phyloP scores from a whole-genome alignment of 2,113 vertebrate genomes.

The Nycticebus coucang region DNA sequence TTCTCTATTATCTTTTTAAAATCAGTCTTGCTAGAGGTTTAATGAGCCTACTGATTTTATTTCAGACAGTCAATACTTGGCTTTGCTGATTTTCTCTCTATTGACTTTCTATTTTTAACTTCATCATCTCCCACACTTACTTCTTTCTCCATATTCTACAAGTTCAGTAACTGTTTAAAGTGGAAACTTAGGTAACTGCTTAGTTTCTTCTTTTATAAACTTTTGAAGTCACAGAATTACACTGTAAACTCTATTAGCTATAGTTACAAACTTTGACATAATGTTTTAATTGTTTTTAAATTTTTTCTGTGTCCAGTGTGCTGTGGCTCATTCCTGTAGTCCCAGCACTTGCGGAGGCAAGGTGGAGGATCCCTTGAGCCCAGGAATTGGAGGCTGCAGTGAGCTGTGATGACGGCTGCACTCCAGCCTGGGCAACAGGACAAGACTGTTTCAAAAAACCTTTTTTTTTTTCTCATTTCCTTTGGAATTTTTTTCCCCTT shows the following conservation, averaged over 20 bases:
- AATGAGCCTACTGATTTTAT: background rate
- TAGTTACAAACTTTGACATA: background rate
- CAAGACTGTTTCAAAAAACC: too few relatives aligned
- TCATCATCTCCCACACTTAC: background rate
- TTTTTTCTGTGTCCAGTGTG: background rate
- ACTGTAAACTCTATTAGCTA: background rate
- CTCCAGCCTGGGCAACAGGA: too few relatives aligned
- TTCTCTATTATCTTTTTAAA: background rate
- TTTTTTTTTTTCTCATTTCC: background rate
- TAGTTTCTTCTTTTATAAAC: background rate
- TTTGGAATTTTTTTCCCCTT: background rate
- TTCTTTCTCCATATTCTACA: background rate
- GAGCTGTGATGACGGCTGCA: too few relatives aligned
- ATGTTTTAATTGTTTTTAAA: background rate
- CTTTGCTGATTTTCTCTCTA: background rate
- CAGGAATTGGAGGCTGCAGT: too few relatives aligned
- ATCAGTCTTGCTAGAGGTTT: background rate
- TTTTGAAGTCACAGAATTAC: background rate
- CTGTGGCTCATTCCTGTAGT: too few relatives aligned
- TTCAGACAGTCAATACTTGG: background rate
- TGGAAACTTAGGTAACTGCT: background rate
- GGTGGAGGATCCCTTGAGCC: too few relatives aligned
- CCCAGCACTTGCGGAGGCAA: too few relatives aligned
- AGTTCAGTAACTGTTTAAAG: background rate
- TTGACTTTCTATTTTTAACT: background rate